phyloP scores from a whole-genome alignment of 2,113 vertebrate species.

The Columba janthina region DNA sequence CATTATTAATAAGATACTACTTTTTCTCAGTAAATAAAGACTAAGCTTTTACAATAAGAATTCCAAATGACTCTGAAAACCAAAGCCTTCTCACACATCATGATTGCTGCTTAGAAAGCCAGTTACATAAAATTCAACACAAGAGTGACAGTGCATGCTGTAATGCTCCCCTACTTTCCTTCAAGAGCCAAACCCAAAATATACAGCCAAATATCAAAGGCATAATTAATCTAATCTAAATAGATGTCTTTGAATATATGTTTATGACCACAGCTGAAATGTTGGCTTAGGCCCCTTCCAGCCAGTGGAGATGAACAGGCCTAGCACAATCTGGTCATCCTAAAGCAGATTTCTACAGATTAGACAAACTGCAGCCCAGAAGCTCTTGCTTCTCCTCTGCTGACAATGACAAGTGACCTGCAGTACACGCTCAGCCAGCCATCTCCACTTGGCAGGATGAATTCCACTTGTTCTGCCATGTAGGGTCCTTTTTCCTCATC shows the following conservation, averaged over 20 bases:
- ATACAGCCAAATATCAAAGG: background rate
- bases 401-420: rapidly evolving
- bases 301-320: background rate
- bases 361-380: background rate
- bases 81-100: background rate
- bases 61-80: background rate
- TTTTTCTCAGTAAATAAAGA: background rate
- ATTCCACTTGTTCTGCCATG: background rate
- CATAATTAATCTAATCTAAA: background rate
- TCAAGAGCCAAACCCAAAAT: background rate
- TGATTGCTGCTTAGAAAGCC: background rate
- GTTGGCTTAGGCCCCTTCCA: background rate
- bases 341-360: background rate
- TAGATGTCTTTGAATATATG: background rate
- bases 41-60: background rate
- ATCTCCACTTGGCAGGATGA: background rate
- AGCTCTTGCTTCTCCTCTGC: background rate
- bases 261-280: background rate
- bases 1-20: background rate
- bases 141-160: background rate
- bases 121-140: background rate
- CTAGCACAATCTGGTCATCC: background rate
- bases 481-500: background rate
- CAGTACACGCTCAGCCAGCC: background rate
- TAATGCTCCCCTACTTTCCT: background rate